These are phyloP conservation scores for Dunckerocampus dactyliophorus DNA, from an alignment of 2,113 vertebrate genomes.

Conservation along the genomic window DNA sequence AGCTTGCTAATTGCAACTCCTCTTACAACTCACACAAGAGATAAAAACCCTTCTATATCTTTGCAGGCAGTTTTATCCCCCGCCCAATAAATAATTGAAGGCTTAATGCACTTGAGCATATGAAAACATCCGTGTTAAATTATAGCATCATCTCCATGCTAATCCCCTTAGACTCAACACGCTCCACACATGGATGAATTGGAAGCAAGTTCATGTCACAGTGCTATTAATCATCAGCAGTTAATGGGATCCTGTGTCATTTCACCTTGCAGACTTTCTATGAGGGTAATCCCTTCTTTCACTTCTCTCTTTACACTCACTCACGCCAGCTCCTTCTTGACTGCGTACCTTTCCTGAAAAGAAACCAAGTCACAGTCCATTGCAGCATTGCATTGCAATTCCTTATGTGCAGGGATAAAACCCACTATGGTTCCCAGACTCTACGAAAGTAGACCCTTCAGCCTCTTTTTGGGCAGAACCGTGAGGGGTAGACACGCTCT, in stretches of 20 bases:
- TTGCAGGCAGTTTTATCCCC: not conserved
- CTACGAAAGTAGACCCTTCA: too few relatives aligned
- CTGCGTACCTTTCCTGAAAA: conserved; percentile 39
- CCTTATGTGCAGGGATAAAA: too few relatives aligned
- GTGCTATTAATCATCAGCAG: conserved; percentile 45
- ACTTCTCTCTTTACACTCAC: conserved; percentile 47
- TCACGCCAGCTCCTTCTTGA: conserved; percentile 55
- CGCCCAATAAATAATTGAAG: conserved; percentile 20
- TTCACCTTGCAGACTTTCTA: conserved; percentile 48
- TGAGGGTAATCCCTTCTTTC: conserved; percentile 37
- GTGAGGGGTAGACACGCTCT: too few relatives aligned
- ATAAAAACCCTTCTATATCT: too few relatives aligned
- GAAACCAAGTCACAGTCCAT: too few relatives aligned
- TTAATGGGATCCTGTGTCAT: conserved; percentile 61
- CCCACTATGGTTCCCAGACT: too few relatives aligned
- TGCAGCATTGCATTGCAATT: too few relatives aligned
- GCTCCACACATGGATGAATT: conserved; percentile 26
- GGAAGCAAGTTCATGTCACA: conserved; percentile 46
- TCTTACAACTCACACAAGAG: too few relatives aligned
- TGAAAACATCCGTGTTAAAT: conserved; percentile 18
- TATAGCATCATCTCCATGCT: conserved; percentile 18
- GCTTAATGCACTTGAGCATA: conserved; percentile 14
- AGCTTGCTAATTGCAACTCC: too few relatives aligned
- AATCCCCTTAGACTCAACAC: conserved; percentile 32
- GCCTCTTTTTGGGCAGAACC: too few relatives aligned